Conservation (phyloP, 2,888 invertebrate genomes). For the Tiphia femorata region DNA sequence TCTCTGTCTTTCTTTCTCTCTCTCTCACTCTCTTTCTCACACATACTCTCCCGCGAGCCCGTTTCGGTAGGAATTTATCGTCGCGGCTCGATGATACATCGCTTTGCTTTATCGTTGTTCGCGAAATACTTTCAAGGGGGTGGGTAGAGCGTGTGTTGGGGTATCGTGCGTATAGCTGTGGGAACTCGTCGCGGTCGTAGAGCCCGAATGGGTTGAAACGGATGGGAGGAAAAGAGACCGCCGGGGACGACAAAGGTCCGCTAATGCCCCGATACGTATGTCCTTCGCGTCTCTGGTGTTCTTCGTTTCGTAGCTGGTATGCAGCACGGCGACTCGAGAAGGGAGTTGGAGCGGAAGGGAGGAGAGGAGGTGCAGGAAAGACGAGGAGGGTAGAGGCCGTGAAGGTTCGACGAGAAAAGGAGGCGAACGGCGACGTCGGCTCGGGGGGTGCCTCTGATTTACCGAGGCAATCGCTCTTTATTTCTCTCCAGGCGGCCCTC, state of each 20-base stretch:
- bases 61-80: slow-evolving; percentile 44
- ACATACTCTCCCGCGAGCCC: no score
- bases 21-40: no score
- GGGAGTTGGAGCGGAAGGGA: slow-evolving; percentile 16
- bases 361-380: slow-evolving; percentile 14
- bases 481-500: slow-evolving; percentile 69
- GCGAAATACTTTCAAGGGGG: slow-evolving; percentile 38
- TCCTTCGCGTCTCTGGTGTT: slow-evolving; percentile 56
- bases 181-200: slow-evolving; percentile 24
- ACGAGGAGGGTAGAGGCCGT: slow-evolving; percentile 23
- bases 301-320: slow-evolving; percentile 47
- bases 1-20: no score
- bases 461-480: slow-evolving; percentile 69
- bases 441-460: slow-evolving; percentile 61
- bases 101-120: slow-evolving; percentile 47
- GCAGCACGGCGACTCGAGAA: slow-evolving; percentile 39
- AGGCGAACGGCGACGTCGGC: slow-evolving; percentile 28
- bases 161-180: slow-evolving; percentile 35
- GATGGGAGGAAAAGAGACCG: slow-evolving; percentile 26
- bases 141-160: neutral
- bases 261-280: slow-evolving; percentile 68
- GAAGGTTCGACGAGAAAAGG: slow-evolving; percentile 33
- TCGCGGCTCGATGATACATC: slow-evolving; percentile 42
- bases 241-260: slow-evolving; percentile 45
- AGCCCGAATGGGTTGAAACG: slow-evolving; percentile 41